A percentile compares a stretch with the other conserved stretches of the same genome.
phyloP scores from a whole-genome alignment of 1,140 invertebrate species.

The Lordiphosa collinella region DNA sequence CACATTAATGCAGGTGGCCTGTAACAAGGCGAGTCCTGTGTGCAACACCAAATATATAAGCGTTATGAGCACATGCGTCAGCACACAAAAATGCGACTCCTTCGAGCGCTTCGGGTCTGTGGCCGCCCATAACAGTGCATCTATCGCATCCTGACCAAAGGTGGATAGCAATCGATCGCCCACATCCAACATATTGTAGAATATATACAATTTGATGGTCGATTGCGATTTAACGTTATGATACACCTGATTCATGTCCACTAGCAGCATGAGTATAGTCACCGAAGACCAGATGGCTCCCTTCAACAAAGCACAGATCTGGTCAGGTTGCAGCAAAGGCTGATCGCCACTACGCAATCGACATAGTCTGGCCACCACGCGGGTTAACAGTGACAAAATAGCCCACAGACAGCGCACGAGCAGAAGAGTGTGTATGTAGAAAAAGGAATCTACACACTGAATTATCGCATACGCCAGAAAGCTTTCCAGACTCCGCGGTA shows the following conservation, averaged over 20 bases:
- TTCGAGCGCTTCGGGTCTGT: conserved; percentile 93
- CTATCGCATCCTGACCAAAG: conserved; percentile 98
- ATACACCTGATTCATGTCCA: conserved; percentile 99
- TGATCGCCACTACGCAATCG: conserved; percentile 82
- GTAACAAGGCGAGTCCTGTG: conserved; percentile 93
- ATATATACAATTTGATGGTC: conserved; percentile 99
- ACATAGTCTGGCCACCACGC: conserved; percentile 86
- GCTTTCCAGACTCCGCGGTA: conserved; percentile 94
- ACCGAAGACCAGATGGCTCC: conserved; percentile 92
- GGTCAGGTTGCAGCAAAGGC: conserved; percentile 89
- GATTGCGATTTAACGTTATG: conserved; percentile 99
- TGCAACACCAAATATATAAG: conserved; percentile 96
- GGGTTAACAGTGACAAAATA: conserved; percentile 87
- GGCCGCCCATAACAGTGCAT: conserved; percentile 98
- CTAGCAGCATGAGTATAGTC: conserved; percentile 90
- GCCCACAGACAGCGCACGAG: conserved; percentile 95
- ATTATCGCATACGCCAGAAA: conserved; percentile 98
- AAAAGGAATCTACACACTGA: conserved; percentile 97
- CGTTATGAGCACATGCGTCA: conserved; percentile 94
- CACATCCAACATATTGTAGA: conserved; percentile 99
- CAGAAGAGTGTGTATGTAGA: conserved; percentile 98
- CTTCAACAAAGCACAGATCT: conserved; percentile 98
- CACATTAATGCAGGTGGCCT: conserved; percentile 98
- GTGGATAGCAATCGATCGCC: conserved; percentile 97
- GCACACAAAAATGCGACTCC: conserved; percentile 90